A percentile compares a stretch with the other conserved stretches of the same genome.
phyloP scores from a whole-genome alignment of 2,888 invertebrate genomes.

The Trilocha varians region DNA sequence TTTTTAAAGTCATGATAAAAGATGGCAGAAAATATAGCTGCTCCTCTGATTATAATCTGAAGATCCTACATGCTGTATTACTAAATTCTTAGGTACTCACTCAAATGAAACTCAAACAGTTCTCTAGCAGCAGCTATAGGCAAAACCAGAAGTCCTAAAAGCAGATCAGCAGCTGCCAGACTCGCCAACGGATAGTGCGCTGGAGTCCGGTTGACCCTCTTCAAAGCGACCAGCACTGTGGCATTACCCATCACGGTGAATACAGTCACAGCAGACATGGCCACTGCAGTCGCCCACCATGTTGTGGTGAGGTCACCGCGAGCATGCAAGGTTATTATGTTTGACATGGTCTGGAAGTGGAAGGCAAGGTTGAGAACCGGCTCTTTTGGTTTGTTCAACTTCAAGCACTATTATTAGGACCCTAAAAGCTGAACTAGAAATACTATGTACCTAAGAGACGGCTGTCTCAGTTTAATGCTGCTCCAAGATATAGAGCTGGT shows the following conservation, averaged over 20 bases:
- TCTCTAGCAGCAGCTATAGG: conserved; percentile 73
- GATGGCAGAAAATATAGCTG: too few species aligned
- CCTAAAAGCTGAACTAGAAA: too few species aligned
- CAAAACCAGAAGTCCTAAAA: conserved; percentile 71
- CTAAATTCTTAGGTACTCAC: conserved; percentile 46
- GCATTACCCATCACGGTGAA: conserved; percentile 42
- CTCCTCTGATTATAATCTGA: too few species aligned
- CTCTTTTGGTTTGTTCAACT: too few species aligned
- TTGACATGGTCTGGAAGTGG: conserved; percentile 5
- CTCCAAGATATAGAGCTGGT: too few species aligned
- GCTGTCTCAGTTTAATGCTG: too few species aligned
- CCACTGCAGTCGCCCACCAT: conserved; percentile 29
- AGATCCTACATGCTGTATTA: too few species aligned
- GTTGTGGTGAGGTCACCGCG: conserved; percentile 30
- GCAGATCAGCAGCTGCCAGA: conserved; percentile 76
- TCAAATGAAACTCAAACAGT: conserved; percentile 60
- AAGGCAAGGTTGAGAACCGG: too few species aligned
- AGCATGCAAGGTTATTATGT: conserved; percentile 19
- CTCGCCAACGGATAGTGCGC: conserved; percentile 80
- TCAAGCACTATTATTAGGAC: too few species aligned
- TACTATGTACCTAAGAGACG: too few species aligned
- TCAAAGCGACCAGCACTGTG: conserved; percentile 41
- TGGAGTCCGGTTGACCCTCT: conserved; percentile 50
- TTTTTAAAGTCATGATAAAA: too few species aligned
- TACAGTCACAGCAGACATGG: conserved; percentile 30